A percentile compares a stretch with the other conserved stretches of the same genome.
Conservation (phyloP, 1,140 invertebrate species). For the Drosophila asahinai region DNA sequence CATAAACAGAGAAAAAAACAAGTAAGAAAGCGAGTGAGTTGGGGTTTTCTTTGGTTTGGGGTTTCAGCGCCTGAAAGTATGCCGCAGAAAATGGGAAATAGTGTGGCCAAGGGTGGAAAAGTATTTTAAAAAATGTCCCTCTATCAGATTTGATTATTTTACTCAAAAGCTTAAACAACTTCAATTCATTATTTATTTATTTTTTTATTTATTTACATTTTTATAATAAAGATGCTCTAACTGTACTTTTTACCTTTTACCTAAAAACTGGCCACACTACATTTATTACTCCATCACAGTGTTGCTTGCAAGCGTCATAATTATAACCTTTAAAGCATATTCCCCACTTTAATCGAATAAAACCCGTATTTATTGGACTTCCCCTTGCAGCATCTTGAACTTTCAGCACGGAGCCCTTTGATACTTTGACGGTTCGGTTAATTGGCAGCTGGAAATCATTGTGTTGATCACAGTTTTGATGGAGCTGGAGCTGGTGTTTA, state of each 20-base stretch:
- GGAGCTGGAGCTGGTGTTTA: not conserved
- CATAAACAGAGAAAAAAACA: constrained; percentile 2
- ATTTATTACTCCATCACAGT: not conserved
- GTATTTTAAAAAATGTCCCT: too few relatives aligned
- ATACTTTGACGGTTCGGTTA: constrained; percentile 1
- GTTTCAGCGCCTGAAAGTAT: constrained; percentile 6
- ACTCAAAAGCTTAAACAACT: too few relatives aligned
- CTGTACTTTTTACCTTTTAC: too few relatives aligned
- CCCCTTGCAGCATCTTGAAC: constrained; percentile 30
- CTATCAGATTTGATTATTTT: too few relatives aligned
- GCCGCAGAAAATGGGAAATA: not conserved
- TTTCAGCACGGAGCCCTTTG: constrained; percentile 19
- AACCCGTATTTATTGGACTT: constrained; percentile 12
- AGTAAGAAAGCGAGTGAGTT: too few relatives aligned
- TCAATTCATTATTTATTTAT: too few relatives aligned
- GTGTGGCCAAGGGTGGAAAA: not conserved
- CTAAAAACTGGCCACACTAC: not conserved
- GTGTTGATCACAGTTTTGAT: constrained; percentile 16
- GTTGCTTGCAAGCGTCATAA: not conserved
- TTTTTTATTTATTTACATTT: too few relatives aligned
- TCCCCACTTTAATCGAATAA: not conserved
- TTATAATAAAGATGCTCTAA: too few relatives aligned
- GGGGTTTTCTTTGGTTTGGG: not conserved
- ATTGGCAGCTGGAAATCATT: constrained; percentile 16
- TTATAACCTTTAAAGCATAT: not conserved